Conservation (phyloP, 2,113 vertebrate species). For the Cephalopholis sonnerati region DNA sequence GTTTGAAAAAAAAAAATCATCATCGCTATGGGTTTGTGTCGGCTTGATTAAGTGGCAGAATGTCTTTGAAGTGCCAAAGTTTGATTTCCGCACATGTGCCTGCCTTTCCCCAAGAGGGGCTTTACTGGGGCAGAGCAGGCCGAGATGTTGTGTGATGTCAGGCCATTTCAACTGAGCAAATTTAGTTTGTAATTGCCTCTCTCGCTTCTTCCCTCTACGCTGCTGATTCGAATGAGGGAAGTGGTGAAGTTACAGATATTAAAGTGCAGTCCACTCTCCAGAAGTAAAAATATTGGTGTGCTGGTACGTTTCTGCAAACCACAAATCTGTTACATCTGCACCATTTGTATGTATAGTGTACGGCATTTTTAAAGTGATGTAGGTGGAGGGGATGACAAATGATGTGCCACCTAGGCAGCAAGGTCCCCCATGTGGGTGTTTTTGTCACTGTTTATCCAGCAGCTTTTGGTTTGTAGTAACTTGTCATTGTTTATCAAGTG, state of each 20-base stretch:
- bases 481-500: no score
- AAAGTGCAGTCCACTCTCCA: no score
- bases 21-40: slow-evolving; percentile 42
- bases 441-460: no score
- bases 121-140: slow-evolving; percentile 24
- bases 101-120: slow-evolving; percentile 27
- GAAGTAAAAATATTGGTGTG: no score
- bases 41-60: slow-evolving; percentile 59
- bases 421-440: no score
- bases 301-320: no score
- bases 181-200: slow-evolving; percentile 57
- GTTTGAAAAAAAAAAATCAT: slow-evolving; percentile 27
- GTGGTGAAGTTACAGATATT: not conserved
- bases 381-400: no score
- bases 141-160: slow-evolving; percentile 16
- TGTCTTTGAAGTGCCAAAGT: slow-evolving; percentile 64
- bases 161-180: slow-evolving; percentile 31
- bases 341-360: no score
- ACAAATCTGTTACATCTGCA: no score
- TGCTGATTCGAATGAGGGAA: not conserved
- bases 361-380: no score
- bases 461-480: no score
- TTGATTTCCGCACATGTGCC: slow-evolving; percentile 46
- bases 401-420: no score
- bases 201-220: slow-evolving; percentile 3